Evolutionary conservation across 1,140 invertebrate species (phyloP).

Genomic region (Thereuonema tuberculata): DNA sequence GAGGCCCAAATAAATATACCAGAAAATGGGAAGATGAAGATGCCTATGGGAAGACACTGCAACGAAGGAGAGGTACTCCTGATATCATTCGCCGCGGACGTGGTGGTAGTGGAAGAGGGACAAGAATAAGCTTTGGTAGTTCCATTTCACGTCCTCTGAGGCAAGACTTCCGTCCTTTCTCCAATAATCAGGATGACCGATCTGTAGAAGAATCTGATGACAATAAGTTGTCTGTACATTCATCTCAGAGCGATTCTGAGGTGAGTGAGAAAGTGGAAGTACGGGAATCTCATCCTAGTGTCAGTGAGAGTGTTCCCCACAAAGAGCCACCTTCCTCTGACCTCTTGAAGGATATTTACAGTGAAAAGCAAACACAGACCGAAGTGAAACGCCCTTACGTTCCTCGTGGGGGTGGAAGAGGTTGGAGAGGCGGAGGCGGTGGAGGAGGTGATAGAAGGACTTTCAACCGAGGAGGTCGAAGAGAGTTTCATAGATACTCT

Average conservation of each 20-base stretch:
- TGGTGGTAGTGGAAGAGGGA: conserved; percentile 10
- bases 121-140: no score
- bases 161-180: no score
- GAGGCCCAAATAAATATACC: conserved; percentile 79
- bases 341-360: no score
- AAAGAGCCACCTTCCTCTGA: no score
- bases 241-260: no score
- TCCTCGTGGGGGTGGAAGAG: not conserved
- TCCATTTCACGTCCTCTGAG: no score
- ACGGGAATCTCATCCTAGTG: no score
- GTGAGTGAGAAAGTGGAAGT: no score
- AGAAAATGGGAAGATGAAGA: conserved; percentile 84
- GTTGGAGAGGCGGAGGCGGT: not conserved
- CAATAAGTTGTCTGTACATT: no score
- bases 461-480: not conserved
- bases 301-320: no score
- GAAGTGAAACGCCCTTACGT: not conserved
- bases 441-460: not conserved
- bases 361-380: not conserved
- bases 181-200: no score
- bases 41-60: conserved; percentile 48
- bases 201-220: no score
- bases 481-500: not conserved
- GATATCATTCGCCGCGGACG: conserved; percentile 14
- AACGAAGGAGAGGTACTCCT: conserved; percentile 9